phyloP scores from a whole-genome alignment of 2,797 vertebrate species.

The Astyanax mexicanus region DNA sequence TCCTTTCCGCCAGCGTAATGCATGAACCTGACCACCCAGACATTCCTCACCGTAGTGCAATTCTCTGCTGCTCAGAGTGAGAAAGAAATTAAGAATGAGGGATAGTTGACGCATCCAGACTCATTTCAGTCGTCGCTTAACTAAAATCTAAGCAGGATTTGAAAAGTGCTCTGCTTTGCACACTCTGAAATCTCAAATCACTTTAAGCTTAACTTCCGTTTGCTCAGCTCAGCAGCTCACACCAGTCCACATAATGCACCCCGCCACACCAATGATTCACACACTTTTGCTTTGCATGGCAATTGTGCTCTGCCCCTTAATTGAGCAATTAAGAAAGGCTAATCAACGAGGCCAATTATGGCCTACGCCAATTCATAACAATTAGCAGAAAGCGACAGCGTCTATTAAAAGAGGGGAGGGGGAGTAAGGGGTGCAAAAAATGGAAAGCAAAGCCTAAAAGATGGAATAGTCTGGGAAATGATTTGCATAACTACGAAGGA shows the following conservation, averaged over 20 bases:
- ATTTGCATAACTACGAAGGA: slow-evolving; percentile 67
- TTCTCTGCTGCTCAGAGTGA: neutral
- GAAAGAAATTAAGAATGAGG: slow-evolving; percentile 16
- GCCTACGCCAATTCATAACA: slow-evolving; percentile 87
- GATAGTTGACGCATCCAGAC: slow-evolving; percentile 19
- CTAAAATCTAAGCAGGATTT: slow-evolving; percentile 12
- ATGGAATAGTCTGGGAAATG: slow-evolving; percentile 47
- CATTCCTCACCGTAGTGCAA: slow-evolving; percentile 41
- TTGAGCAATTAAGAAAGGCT: slow-evolving; percentile 88
- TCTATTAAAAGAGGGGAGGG: slow-evolving; percentile 79
- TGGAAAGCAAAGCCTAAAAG: slow-evolving; percentile 28
- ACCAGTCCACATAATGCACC: neutral
- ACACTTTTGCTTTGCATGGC: slow-evolving; percentile 81
- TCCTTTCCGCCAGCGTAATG: slow-evolving; percentile 72
- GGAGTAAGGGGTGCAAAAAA: slow-evolving; percentile 50
- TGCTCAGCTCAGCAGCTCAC: slow-evolving; percentile 1
- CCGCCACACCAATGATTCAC: slow-evolving; percentile 66
- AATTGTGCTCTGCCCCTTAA: slow-evolving; percentile 82
- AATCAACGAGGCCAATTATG: slow-evolving; percentile 88
- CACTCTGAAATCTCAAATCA: slow-evolving; percentile 38
- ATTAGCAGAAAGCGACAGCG: slow-evolving; percentile 84
- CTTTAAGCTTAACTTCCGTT: slow-evolving; percentile 42
- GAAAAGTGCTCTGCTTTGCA: slow-evolving; percentile 27
- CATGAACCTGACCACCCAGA: slow-evolving; percentile 49
- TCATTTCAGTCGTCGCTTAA: slow-evolving; percentile 19